These are phyloP conservation scores for Drosophila kambysellisi DNA, from an alignment of 2,888 invertebrate genomes.

Conservation along the genomic window DNA sequence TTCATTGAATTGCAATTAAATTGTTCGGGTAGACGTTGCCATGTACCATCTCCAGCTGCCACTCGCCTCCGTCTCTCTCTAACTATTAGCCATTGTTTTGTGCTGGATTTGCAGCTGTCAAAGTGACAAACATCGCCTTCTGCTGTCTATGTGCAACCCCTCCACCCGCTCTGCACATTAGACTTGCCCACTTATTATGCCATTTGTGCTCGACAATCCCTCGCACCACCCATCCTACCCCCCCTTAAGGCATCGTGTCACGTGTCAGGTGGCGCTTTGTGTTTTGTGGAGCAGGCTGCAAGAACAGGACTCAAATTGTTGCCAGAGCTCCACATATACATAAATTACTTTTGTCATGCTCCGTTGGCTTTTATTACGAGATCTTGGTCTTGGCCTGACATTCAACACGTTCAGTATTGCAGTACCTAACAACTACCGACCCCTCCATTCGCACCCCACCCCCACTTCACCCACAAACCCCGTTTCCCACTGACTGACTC, in stretches of 20 bases:
- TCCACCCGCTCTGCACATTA: neutral
- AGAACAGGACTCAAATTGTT: constrained; percentile 28
- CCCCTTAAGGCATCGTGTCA: constrained; percentile 35
- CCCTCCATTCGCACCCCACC: neutral
- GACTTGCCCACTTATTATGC: constrained; percentile 64
- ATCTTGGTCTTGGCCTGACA: constrained; percentile 71
- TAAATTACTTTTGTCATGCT: constrained; percentile 79
- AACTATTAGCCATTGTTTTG: constrained; percentile 43
- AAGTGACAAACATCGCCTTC: constrained; percentile 69
- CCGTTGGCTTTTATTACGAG: constrained; percentile 75
- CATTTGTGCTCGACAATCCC: constrained; percentile 63
- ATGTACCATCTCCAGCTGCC: neutral
- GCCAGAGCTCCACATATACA: constrained; percentile 51
- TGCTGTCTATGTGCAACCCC: constrained; percentile 10
- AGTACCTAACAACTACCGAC: neutral
- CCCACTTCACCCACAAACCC: neutral
- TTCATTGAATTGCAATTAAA: constrained; percentile 78
- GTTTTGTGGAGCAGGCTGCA: constrained; percentile 36
- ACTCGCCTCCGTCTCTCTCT: too few species aligned
- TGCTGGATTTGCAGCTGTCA: constrained; percentile 77
- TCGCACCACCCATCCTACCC: constrained; percentile 7
- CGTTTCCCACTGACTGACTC: constrained; percentile 8
- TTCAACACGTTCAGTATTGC: constrained; percentile 52
- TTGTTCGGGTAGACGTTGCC: constrained; percentile 36
- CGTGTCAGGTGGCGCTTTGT: constrained; percentile 56